Percentiles rank a stretch among this genome's conserved stretches.
Evolutionary conservation across 1,140 invertebrate species (phyloP).

Genomic region (Aporrectodea caliginosa): DNA sequence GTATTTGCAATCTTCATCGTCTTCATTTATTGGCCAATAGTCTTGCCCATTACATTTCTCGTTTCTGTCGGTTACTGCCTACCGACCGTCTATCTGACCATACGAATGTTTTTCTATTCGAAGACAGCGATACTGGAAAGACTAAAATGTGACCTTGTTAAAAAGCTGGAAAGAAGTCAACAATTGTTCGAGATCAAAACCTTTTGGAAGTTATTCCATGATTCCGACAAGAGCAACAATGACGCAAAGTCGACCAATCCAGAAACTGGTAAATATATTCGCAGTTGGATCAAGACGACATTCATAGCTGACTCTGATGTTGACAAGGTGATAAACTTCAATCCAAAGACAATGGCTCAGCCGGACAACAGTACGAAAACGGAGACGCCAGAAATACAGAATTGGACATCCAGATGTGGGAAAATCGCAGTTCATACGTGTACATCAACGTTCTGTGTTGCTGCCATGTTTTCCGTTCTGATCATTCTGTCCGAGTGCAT

Average conservation of each 20-base stretch:
- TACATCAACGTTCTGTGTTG: constrained; percentile 42
- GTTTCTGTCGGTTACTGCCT: constrained; percentile 46
- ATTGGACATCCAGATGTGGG: constrained; percentile 33
- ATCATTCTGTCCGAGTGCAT: constrained; percentile 46
- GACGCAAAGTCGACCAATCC: neutral
- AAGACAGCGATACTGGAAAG: constrained; percentile 12
- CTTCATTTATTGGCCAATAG: constrained; percentile 41
- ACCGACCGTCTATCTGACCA: constrained; percentile 48
- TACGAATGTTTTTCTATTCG: constrained; percentile 45
- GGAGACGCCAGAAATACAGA: constrained; percentile 27
- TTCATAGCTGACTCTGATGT: neutral
- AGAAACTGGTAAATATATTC: too few relatives aligned
- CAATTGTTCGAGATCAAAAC: neutral
- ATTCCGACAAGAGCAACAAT: neutral
- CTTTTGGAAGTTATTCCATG: neutral
- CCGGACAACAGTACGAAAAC: neutral
- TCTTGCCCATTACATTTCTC: constrained; percentile 39
- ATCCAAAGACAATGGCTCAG: constrained; percentile 9
- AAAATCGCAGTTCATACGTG: constrained; percentile 19
- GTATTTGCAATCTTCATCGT: constrained; percentile 43
- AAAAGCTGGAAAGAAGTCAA: too few relatives aligned
- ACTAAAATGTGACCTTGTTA: too few relatives aligned
- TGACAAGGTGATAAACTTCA: too few relatives aligned
- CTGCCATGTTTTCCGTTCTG: constrained; percentile 43
- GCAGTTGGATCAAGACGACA: too few relatives aligned